These are phyloP conservation scores for Branchipolynoe longqiensis DNA, from an alignment of 2,888 invertebrate species.

Conservation along the genomic window DNA sequence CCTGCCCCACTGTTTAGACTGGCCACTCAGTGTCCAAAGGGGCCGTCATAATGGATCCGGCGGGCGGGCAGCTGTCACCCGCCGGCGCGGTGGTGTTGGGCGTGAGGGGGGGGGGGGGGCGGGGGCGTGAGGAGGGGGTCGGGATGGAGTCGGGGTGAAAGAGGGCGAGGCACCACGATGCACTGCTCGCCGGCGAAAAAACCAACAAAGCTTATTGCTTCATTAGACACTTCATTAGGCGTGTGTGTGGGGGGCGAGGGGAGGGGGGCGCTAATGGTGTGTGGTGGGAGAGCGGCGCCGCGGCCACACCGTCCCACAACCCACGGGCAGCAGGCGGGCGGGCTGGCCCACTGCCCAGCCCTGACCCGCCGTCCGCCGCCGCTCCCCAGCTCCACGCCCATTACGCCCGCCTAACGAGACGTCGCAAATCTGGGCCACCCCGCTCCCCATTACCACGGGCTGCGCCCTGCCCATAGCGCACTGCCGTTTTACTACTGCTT, in stretches of 20 bases:
- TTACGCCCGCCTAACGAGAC: not conserved
- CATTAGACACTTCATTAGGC: slow-evolving; percentile 55
- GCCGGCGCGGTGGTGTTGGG: not conserved
- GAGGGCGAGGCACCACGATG: slow-evolving; percentile 2
- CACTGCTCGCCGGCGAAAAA: slow-evolving; percentile 50
- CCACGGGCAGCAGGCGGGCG: not conserved
- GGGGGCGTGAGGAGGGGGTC: too few species aligned
- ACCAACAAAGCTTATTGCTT: slow-evolving; percentile 55
- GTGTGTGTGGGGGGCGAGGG: not conserved
- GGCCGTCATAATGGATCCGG: slow-evolving; percentile 44
- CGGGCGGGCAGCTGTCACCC: slow-evolving; percentile 40
- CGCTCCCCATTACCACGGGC: not conserved
- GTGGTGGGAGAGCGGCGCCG: not conserved
- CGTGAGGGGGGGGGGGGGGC: too few species aligned
- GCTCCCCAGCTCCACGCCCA: too few species aligned
- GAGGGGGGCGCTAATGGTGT: not conserved
- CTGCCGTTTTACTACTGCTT: not conserved
- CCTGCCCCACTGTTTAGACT: slow-evolving; percentile 19
- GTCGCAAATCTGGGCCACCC: not conserved
- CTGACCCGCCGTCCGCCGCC: too few species aligned
- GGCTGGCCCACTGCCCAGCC: slow-evolving; percentile 6
- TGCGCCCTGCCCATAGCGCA: not conserved
- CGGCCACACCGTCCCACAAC: not conserved
- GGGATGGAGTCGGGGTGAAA: too few species aligned
- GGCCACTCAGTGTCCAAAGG: slow-evolving; percentile 25